Evolutionary conservation across 1,140 invertebrate genomes (phyloP).

Genomic region (Pararge aegeria): DNA sequence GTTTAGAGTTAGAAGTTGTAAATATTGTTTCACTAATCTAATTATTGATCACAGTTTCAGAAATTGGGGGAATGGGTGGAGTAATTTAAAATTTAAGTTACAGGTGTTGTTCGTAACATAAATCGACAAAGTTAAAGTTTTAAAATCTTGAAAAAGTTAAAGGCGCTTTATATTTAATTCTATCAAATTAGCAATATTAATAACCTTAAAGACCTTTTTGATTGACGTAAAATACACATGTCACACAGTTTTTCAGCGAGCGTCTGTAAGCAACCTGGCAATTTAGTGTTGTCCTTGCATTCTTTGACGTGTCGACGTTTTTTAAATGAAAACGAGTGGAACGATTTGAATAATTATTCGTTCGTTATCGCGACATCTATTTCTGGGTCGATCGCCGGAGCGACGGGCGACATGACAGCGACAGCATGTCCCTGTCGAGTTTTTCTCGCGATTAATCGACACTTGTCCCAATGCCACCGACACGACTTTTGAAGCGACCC

Average conservation of each 20-base stretch:
- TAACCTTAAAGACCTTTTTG: background rate
- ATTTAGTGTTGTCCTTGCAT: background rate
- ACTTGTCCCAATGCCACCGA: conserved; percentile 44
- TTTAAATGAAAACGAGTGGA: conserved; percentile 15
- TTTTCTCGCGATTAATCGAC: conserved; percentile 63
- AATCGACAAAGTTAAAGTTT: no score
- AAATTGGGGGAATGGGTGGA: no score
- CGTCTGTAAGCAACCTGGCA: background rate
- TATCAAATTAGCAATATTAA: no score
- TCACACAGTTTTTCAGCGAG: background rate
- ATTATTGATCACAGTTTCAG: background rate
- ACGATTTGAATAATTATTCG: conserved; percentile 52
- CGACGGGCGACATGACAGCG: conserved; percentile 50
- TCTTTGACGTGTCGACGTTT: conserved; percentile 12
- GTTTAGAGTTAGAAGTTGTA: no score
- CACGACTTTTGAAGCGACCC: conserved; percentile 38
- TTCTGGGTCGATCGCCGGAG: conserved; percentile 36
- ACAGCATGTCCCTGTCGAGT: conserved; percentile 50
- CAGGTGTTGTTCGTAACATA: no score
- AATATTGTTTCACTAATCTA: background rate
- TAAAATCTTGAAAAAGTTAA: no score
- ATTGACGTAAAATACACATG: background rate
- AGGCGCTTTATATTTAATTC: no score
- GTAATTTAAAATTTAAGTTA: no score
- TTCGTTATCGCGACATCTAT: conserved; percentile 50